Conservation (phyloP, 2,888 invertebrate genomes). For the Hirtodrosophila confusa region DNA sequence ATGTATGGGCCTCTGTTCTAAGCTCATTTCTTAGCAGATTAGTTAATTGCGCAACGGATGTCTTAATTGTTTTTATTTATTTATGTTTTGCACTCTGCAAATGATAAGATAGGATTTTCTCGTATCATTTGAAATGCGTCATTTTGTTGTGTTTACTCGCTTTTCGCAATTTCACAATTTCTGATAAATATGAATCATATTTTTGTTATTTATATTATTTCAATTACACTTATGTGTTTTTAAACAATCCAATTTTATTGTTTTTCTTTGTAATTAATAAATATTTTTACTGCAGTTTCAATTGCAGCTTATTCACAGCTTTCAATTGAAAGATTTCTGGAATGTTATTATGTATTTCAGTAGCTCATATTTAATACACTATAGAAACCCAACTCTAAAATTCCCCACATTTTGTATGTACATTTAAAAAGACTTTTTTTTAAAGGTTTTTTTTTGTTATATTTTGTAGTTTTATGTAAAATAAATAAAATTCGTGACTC, state of each 20-base stretch:
- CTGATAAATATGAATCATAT: not conserved
- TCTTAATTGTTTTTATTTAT: slow-evolving; percentile 4
- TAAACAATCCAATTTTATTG: not conserved
- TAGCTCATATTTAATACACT: too few species aligned
- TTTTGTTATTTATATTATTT: not conserved
- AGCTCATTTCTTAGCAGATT: not conserved
- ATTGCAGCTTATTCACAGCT: too few species aligned
- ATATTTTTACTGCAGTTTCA: too few species aligned
- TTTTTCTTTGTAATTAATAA: too few species aligned
- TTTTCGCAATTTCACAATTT: slow-evolving; percentile 3
- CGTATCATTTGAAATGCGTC: slow-evolving; percentile 6
- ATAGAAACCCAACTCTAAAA: too few species aligned
- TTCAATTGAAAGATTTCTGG: too few species aligned
- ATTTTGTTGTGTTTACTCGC: not conserved
- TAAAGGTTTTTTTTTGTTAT: not conserved
- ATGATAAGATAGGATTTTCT: slow-evolving; percentile 4
- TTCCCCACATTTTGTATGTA: not conserved
- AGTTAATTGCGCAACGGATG: not conserved
- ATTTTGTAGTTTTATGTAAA: slow-evolving; percentile 14
- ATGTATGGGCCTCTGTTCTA: slow-evolving; percentile 1
- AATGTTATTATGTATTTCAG: too few species aligned
- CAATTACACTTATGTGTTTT: too few species aligned
- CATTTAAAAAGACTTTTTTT: not conserved
- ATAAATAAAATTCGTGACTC: slow-evolving; percentile 56
- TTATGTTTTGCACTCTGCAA: not conserved